A percentile compares a stretch with the other conserved stretches of the same genome.
phyloP scores from a whole-genome alignment of 2,113 vertebrate genomes.

The Cephalophus harveyi region DNA sequence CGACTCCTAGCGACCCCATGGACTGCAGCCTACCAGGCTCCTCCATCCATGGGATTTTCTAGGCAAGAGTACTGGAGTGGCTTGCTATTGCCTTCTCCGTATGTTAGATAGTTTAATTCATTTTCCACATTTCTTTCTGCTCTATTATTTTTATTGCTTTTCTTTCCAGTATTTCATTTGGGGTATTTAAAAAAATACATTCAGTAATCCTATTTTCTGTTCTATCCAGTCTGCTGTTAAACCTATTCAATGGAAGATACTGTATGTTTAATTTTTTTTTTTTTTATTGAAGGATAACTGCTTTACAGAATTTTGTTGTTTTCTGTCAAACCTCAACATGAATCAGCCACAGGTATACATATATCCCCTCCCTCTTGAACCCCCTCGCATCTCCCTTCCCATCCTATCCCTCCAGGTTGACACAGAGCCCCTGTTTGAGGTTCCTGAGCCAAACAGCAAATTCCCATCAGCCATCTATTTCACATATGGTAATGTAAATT shows the following conservation, averaged over 20 bases:
- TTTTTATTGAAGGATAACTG: neutral
- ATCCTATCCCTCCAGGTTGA: neutral
- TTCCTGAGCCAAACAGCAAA: neutral
- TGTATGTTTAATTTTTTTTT: neutral
- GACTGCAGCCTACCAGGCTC: too few species aligned
- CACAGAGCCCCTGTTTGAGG: neutral
- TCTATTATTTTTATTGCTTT: neutral
- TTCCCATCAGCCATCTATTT: neutral
- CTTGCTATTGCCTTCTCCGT: too few species aligned
- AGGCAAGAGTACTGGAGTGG: too few species aligned
- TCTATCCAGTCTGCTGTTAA: neutral
- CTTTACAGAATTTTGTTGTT: neutral
- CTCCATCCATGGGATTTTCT: too few species aligned
- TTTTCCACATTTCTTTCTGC: neutral
- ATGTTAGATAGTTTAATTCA: neutral
- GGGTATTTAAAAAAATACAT: neutral
- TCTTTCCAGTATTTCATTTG: neutral
- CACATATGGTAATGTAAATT: neutral
- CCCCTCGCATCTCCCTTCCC: neutral
- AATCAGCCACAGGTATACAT: neutral
- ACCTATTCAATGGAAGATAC: neutral
- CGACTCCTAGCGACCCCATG: too few species aligned
- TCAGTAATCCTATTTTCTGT: neutral
- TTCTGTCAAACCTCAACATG: neutral
- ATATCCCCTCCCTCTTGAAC: neutral